These are phyloP conservation scores for Drosophila saltans DNA, from an alignment of 1,140 invertebrate species.

Conservation along the genomic window DNA sequence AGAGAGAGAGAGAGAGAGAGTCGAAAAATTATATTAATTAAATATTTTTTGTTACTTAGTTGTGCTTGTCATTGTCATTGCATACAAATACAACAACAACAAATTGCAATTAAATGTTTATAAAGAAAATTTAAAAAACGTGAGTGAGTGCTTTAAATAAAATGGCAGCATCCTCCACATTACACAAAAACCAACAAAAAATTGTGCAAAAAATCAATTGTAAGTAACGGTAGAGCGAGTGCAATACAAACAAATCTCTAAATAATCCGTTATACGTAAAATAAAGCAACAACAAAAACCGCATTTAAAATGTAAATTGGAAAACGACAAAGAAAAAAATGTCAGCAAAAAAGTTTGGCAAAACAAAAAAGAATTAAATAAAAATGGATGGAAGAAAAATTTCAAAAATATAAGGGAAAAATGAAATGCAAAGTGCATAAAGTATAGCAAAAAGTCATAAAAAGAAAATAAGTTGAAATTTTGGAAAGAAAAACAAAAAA, in stretches of 20 bases:
- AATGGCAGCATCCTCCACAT: constrained; percentile 41
- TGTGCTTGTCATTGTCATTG: constrained; percentile 22
- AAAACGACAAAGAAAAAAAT: constrained; percentile 18
- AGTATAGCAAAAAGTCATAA: constrained; percentile 16
- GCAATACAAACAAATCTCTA: constrained; percentile 3
- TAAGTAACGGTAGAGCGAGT: constrained; percentile 49
- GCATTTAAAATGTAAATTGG: constrained; percentile 16
- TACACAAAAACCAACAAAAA: constrained; percentile 27
- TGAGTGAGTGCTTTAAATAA: constrained; percentile 28
- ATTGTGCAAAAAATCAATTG: constrained; percentile 74
- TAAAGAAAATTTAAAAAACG: background rate
- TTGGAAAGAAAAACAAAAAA: background rate
- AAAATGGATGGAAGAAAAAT: constrained; percentile 13
- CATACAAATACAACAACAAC: constrained; percentile 27
- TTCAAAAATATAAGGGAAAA: background rate
- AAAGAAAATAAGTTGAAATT: constrained; percentile 1
- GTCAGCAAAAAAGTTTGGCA: constrained; percentile 38
- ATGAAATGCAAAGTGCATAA: background rate
- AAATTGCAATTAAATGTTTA: constrained; percentile 37
- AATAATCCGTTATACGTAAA: background rate
- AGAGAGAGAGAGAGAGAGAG: background rate
- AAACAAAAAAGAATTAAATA: constrained; percentile 28
- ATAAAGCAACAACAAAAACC: constrained; percentile 6
- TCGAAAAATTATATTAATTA: constrained; percentile 59
- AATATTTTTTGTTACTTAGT: constrained; percentile 45